Evolutionary conservation across 2,888 invertebrate genomes (phyloP), one percentile per base, ranked within the genome.

Genomic region (Galeruca laticollis): DNA sequence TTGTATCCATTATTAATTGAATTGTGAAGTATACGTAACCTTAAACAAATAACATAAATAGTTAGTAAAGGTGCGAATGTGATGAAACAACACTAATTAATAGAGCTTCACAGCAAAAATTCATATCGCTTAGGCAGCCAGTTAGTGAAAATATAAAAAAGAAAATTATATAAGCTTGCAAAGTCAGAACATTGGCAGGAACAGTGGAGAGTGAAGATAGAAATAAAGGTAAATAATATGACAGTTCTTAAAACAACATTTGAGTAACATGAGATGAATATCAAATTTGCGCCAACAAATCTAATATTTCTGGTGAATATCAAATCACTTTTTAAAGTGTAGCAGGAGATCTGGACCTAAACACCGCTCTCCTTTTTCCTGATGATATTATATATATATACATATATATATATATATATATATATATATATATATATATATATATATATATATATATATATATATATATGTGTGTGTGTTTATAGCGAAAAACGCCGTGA

Each of bases 111-210:
- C 49, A 60, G 35, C 31, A 60, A 57, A 37, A 63, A 37, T 59
- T 40, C 64, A 63, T 62, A 66, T 69, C 49, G 60, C 69, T 33
- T 69, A 64, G 56, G 52, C 61, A 73, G 66, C 66, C 56, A 51
- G 37, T 66, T 66, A 66, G 66, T 70, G 65, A 66, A 52, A 69
- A 57, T 65, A 61, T 64, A 52, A 60, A 51, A 37, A 61, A 49
- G 59, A 65, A 65, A 59, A 60, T 66, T 66, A 66, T 15, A 31
- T 26, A 66, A 66, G 66, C 66, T 66, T 66, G 66, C 66, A 59
- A n/a, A 37, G 49, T 66, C 20, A 66, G 59, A 59, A 66, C 66
- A 66, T 59, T 51, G 66, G 59, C 66, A 59, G 47, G 66, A 57
- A 51, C 37, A 66, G 59, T 66, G 66, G 66, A 66, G 8, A 60